Evolutionary conservation across 2,888 invertebrate genomes (phyloP).

Genomic region (Cantharis flavilabris): DNA sequence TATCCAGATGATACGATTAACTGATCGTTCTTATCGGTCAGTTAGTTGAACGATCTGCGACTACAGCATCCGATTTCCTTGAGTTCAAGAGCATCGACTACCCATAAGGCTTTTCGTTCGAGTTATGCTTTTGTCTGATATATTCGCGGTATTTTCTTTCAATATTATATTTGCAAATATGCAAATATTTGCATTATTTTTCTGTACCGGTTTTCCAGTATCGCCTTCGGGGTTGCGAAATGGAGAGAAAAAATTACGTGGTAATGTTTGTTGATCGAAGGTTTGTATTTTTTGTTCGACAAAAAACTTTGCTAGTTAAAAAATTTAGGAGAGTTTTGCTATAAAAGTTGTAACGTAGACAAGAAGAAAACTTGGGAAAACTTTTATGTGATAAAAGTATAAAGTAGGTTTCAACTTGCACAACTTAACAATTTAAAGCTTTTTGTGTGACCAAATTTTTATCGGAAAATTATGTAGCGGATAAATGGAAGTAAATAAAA

Average conservation of each 20-base stretch:
- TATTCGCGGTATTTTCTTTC: background rate
- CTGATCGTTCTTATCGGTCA: background rate
- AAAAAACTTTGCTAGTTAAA: background rate
- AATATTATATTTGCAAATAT: background rate
- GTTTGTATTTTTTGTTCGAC: background rate
- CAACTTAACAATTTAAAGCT: background rate
- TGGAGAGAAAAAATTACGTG: background rate
- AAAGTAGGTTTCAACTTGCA: background rate
- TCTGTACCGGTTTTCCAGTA: background rate
- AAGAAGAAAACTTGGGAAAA: background rate
- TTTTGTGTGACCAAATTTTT: background rate
- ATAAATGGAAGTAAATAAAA: background rate
- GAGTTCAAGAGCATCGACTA: background rate
- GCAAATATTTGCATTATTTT: background rate
- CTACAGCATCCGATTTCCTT: background rate
- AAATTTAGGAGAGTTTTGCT: background rate
- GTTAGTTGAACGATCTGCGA: background rate
- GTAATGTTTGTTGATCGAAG: background rate
- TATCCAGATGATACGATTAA: background rate
- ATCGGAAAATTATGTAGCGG: background rate
- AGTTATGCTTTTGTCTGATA: background rate
- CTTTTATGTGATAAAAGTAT: background rate
- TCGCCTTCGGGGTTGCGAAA: no score
- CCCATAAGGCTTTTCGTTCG: background rate
- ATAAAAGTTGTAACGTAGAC: background rate